These are phyloP conservation scores for Cariama cristata DNA, from an alignment of 2,113 vertebrate genomes.

Conservation along the genomic window DNA sequence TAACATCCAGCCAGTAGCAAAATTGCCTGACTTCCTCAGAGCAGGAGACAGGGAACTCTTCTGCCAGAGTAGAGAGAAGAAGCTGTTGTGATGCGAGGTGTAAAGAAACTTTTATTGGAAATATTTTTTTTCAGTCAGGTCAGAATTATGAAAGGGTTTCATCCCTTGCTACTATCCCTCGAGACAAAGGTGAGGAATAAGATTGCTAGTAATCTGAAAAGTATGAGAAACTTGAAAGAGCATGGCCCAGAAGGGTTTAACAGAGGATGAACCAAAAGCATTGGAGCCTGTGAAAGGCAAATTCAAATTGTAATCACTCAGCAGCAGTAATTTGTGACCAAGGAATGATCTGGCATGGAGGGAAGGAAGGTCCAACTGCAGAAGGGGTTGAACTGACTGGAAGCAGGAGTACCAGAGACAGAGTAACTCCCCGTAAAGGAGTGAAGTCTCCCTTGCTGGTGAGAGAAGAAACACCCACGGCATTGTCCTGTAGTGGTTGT, in stretches of 20 bases:
- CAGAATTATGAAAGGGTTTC: background rate
- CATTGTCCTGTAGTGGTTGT: background rate
- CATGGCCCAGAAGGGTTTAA: background rate
- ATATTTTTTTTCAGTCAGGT: background rate
- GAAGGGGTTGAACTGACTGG: background rate
- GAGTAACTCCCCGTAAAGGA: background rate
- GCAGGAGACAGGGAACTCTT: background rate
- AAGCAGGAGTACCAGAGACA: background rate
- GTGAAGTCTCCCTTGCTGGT: background rate
- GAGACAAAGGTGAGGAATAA: background rate
- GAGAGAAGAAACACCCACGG: background rate
- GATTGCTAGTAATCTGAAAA: background rate
- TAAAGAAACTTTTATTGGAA: background rate
- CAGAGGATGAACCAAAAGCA: background rate
- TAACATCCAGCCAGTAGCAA: background rate
- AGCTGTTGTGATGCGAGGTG: background rate
- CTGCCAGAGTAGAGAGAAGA: background rate
- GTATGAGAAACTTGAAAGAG: background rate
- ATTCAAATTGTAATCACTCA: background rate
- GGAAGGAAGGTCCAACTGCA: background rate
- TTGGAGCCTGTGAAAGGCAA: background rate
- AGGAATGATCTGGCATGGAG: background rate
- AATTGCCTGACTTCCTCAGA: background rate
- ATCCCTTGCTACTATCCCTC: background rate
- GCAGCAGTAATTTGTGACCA: background rate